A percentile compares a stretch with the other conserved stretches of the same genome.
These are phyloP conservation scores for Nyleta sp. DNA, from an alignment of 2,888 invertebrate genomes.

Conservation along the genomic window DNA sequence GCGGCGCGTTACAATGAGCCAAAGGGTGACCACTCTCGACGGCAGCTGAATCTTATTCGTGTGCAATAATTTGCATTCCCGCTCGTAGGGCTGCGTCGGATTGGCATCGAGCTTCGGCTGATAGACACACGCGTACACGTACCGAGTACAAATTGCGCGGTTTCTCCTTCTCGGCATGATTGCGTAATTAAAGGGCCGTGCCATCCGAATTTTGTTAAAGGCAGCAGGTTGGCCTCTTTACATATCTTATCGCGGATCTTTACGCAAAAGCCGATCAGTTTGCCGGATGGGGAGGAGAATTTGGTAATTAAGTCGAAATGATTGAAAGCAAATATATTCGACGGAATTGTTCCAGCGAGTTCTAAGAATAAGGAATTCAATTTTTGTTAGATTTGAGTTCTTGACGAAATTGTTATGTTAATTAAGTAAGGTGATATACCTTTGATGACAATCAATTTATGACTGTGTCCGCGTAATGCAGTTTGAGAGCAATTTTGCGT, in stretches of 20 bases:
- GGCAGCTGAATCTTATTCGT: constrained; percentile 75
- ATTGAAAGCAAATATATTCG: too few relatives aligned
- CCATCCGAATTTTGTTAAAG: constrained; percentile 30
- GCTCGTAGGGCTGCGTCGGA: constrained; percentile 65
- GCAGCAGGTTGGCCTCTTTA: background rate
- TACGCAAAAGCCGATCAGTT: background rate
- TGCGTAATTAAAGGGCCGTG: constrained; percentile 38
- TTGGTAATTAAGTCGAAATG: constrained; percentile 1
- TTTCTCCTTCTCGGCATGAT: constrained; percentile 26
- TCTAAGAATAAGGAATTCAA: too few relatives aligned
- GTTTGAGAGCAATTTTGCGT: too few relatives aligned
- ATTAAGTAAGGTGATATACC: too few relatives aligned
- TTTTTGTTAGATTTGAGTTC: too few relatives aligned
- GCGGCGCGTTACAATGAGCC: constrained; percentile 66
- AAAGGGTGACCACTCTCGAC: constrained; percentile 66
- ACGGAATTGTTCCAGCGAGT: too few relatives aligned
- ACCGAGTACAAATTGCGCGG: constrained; percentile 34
- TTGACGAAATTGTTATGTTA: too few relatives aligned
- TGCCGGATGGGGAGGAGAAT: background rate
- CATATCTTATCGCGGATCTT: constrained; percentile 12
- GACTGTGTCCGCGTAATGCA: too few relatives aligned
- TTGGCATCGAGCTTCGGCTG: constrained; percentile 19
- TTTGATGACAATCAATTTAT: too few relatives aligned
- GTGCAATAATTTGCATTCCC: constrained; percentile 79
- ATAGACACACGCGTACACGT: constrained; percentile 29